These are phyloP conservation scores for Sinotaia quadrata DNA, from an alignment of 2,888 invertebrate species.

Conservation along the genomic window DNA sequence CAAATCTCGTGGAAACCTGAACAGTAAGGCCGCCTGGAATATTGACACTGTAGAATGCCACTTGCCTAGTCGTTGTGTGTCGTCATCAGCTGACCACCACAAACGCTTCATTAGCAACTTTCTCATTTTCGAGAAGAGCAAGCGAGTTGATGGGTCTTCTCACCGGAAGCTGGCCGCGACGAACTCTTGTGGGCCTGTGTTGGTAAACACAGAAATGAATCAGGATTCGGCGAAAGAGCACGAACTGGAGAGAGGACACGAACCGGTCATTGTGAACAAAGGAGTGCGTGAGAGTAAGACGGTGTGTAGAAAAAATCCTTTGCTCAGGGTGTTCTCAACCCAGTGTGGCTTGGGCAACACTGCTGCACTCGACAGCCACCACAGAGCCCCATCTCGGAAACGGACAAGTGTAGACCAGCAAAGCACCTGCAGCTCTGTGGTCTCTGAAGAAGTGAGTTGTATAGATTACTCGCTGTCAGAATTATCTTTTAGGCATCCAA, in stretches of 20 bases:
- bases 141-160: no score
- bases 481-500: no score
- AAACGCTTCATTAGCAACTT: neutral
- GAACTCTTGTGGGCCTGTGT: no score
- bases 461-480: neutral
- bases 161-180: no score
- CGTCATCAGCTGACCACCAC: neutral
- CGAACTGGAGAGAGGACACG: no score
- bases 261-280: neutral
- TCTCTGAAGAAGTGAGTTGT: neutral
- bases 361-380: neutral
- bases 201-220: no score
- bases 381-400: neutral
- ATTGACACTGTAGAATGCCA: neutral
- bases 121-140: neutral
- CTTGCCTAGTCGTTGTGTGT: neutral
- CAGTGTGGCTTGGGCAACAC: no score
- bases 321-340: constrained; percentile 11
- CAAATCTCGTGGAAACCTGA: neutral
- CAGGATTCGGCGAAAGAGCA: no score
- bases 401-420: neutral
- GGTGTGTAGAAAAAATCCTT: neutral
- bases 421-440: neutral
- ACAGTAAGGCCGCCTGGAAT: neutral
- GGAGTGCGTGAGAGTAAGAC: no score